Evolutionary conservation across 2,113 vertebrate species (phyloP).

Genomic region (Myodes glareolus): DNA sequence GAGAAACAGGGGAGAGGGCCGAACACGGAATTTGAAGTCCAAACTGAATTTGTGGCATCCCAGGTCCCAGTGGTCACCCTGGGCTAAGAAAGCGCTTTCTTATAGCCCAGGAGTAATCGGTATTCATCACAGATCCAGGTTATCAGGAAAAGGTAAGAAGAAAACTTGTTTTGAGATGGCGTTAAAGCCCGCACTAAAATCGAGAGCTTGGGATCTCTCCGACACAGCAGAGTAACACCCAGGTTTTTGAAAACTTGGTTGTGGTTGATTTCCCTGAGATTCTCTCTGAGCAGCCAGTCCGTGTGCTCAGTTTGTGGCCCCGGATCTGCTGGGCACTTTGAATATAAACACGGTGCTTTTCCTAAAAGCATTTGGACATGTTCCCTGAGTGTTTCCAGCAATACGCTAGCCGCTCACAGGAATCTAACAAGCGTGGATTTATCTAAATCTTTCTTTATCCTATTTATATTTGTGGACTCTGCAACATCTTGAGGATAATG

Average conservation of each 20-base stretch:
- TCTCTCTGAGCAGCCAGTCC: neutral
- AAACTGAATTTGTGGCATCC: neutral
- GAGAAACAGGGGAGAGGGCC: neutral
- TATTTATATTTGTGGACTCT: conserved; percentile 82
- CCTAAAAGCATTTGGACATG: conserved; percentile 67
- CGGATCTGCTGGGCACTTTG: neutral
- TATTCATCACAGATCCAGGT: neutral
- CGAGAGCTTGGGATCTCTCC: neutral
- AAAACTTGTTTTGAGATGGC: neutral
- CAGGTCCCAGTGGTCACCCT: neutral
- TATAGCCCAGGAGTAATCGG: neutral
- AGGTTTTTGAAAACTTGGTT: neutral
- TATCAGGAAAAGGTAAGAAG: neutral
- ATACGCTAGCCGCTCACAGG: conserved; percentile 69
- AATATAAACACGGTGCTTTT: conserved; percentile 40
- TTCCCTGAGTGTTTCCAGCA: conserved; percentile 75
- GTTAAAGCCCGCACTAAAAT: neutral
- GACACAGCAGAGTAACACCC: neutral
- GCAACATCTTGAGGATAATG: conserved; percentile 82
- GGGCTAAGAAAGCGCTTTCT: neutral
- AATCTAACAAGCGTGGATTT: conserved; percentile 71
- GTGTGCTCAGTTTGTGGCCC: neutral
- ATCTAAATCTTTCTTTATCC: conserved; percentile 76
- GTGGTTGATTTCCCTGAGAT: neutral
- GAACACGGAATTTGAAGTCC: neutral